phyloP scores from a whole-genome alignment of 2,113 vertebrate species.

The Tilapia sparmanii region DNA sequence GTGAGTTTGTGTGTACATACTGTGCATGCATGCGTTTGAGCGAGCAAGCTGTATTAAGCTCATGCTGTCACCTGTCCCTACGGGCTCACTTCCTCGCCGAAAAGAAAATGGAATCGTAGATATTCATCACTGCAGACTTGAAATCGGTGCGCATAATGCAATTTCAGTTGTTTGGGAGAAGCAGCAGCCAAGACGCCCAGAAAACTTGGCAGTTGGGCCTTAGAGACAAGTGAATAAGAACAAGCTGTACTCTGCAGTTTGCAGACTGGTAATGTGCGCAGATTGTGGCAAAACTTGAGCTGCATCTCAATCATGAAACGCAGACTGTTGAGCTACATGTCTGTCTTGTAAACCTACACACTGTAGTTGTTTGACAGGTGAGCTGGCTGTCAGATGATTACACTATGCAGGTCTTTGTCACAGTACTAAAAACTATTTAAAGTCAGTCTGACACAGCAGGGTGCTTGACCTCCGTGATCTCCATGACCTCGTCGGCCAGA shows the following conservation, averaged over 20 bases:
- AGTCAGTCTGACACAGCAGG: conserved; percentile 3
- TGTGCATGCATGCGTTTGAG: conserved; percentile 15
- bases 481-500: conserved; percentile 40
- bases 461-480: conserved; percentile 27
- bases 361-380: neutral
- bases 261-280: conserved; percentile 48
- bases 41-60: conserved; percentile 9
- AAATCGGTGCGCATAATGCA: conserved; percentile 42
- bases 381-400: conserved; percentile 2
- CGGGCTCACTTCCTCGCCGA: conserved; percentile 25
- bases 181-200: conserved; percentile 29
- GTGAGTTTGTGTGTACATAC: neutral
- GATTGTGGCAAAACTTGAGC: conserved; percentile 52
- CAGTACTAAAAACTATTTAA: neutral
- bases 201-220: conserved; percentile 55
- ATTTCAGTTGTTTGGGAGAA: conserved; percentile 56
- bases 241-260: conserved; percentile 49
- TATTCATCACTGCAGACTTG: conserved; percentile 56
- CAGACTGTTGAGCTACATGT: conserved; percentile 12
- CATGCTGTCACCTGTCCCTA: conserved; percentile 42
- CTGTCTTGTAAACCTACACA: neutral
- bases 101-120: conserved; percentile 47
- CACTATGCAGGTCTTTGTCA: neutral
- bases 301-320: conserved; percentile 47
- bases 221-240: conserved; percentile 53